Base-by-base conservation (phyloP, 2,113 vertebrate genomes). In the Nothobranchius kuhntae region DNA sequence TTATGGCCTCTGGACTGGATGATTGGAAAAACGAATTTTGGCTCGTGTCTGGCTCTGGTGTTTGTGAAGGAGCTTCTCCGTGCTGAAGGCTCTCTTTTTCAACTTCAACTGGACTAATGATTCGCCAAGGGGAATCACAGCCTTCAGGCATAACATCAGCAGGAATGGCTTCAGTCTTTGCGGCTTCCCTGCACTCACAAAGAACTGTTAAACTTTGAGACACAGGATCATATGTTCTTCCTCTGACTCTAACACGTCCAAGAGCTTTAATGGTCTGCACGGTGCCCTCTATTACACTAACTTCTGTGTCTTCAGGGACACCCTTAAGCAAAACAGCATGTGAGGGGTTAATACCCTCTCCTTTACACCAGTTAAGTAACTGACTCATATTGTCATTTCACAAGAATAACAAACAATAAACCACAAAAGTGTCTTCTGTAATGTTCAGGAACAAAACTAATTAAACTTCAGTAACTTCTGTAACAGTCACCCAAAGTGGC, bases 221-320 rank as follows among this genome's bases (percentile, higher is more conserved):
- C 35, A 15, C 6, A 38, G 35, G 55, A 57, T 57, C 55, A 40
- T n/a, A 57, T 14, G 40, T 57, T 14, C 55, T 57, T 0, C 55
- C 55, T 40, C 55, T 57, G 3, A 57, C 55, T 17, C 15, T 57
- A 10, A 57, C 55, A n/a, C 35, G 55, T 7, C 55, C 55, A n/a
- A 57, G 14, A 3, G 36, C 36, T 57, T 57, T 57, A 17, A 57
- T 40, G 13, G 35, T 40, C 55, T 57, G 55, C 55, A 57, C 4
- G 9, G 55, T 57, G 6, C 40, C 15, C 14, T 57, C 35, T 40
- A 57, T 57, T 1, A 17, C 55, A 57, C 15, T 57, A 9, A 57
- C 35, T 7, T 57, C 55, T 3, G 36, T 40, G 7, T 57, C 55
- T 7, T 40, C 55, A 10, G 55, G 55, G 13, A 57, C 7, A 40